Percentiles rank a stretch among this genome's conserved stretches.
Evolutionary conservation across 2,113 vertebrate genomes (phyloP).

Genomic region (Bubo bubo): DNA sequence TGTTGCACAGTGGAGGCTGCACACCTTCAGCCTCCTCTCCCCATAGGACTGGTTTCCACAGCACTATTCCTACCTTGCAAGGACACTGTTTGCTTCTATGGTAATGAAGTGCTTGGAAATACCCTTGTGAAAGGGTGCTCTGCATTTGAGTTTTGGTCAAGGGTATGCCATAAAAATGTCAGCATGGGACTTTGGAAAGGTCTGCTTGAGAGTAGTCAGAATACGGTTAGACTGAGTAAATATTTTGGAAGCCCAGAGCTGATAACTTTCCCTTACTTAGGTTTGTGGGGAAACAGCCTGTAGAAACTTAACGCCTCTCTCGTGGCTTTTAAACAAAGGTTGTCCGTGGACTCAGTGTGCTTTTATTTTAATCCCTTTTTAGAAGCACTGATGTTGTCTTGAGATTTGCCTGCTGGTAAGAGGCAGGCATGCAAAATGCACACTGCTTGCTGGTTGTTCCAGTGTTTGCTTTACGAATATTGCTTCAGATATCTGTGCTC

Average conservation of each 20-base stretch:
- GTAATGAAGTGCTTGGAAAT: not conserved
- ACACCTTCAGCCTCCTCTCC: not conserved
- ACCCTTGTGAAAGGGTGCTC: not conserved
- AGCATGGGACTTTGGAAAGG: not conserved
- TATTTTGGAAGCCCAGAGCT: not conserved
- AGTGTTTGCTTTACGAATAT: not conserved
- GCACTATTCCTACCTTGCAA: not conserved
- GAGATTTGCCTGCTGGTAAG: not conserved
- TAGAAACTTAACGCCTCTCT: not conserved
- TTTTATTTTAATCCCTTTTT: slow-evolving; percentile 13
- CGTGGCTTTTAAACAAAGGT: not conserved
- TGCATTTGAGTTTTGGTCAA: not conserved
- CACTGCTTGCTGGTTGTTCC: not conserved
- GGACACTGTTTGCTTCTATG: not conserved
- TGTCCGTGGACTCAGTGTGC: not conserved
- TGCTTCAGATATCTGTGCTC: not conserved
- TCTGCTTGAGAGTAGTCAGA: not conserved
- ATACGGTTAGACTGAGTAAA: not conserved
- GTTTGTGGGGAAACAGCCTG: not conserved
- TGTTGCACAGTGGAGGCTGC: not conserved
- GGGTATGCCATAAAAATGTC: not conserved
- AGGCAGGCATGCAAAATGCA: not conserved
- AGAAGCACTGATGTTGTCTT: not conserved
- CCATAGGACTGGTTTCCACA: not conserved
- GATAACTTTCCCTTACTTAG: not conserved